Evolutionary conservation across 2,888 invertebrate genomes (phyloP).

Genomic region (Rhimphoctona megacephalus): DNA sequence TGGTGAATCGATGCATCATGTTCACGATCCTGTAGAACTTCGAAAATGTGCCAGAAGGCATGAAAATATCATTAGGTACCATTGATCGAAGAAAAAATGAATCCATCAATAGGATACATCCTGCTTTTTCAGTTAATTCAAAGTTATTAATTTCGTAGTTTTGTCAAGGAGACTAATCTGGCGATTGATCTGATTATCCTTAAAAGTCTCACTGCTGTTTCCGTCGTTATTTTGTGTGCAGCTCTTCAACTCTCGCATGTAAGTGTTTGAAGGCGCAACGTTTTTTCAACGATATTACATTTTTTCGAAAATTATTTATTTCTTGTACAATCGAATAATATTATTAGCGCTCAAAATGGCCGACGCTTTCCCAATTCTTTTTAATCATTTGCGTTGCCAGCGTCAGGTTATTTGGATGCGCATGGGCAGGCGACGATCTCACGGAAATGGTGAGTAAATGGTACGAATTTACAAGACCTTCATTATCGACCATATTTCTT

Average conservation of each 20-base stretch:
- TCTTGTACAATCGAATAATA: not conserved
- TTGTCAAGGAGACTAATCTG: conserved; percentile 56
- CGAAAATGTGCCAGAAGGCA: conserved; percentile 73
- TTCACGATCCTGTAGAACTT: conserved; percentile 63
- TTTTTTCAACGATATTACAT: not conserved
- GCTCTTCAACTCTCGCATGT: conserved; percentile 68
- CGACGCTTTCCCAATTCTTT: conserved; percentile 71
- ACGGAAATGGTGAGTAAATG: conserved; percentile 72
- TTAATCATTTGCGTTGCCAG: conserved; percentile 72
- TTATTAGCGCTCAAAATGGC: conserved; percentile 69
- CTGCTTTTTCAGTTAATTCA: not conserved
- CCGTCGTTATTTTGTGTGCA: conserved; percentile 55
- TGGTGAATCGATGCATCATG: conserved; percentile 65
- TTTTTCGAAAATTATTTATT: conserved; percentile 5
- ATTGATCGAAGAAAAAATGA: not conserved
- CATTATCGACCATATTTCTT: not conserved
- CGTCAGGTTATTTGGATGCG: conserved; percentile 71
- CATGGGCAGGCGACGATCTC: conserved; percentile 78
- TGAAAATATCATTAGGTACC: conserved; percentile 72
- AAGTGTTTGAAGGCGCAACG: not conserved
- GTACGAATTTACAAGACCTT: not conserved
- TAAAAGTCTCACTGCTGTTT: conserved; percentile 62
- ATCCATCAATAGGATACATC: not conserved
- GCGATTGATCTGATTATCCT: conserved; percentile 58
- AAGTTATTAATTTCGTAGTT: conserved; percentile 47